Evolutionary conservation across 2,888 invertebrate species (phyloP), one percentile per base, ranked within the genome.

Genomic region (Buathra laborator): DNA sequence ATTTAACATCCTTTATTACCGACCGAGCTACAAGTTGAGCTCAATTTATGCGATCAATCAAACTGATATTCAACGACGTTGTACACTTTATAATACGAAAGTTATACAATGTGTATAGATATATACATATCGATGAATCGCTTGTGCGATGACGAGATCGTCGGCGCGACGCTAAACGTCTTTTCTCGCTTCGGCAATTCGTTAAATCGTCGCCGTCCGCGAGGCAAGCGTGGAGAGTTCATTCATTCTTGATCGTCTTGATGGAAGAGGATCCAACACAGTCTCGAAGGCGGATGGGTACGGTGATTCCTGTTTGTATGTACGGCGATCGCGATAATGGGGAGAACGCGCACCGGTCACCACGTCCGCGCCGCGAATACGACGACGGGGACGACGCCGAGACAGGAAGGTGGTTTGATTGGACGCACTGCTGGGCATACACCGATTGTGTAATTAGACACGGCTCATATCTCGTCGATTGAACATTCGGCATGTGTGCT

Each of bases 401-500:
- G 89, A 91, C 91, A 91, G 91, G 91, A 91, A 89, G 91, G 87
- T 86, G 89, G 86, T 90, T 91, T 89, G 91, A 91, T 92, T 90
- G 91, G 90, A 88, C 88, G 90, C 88, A 88, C 89, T 88, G 86
- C 66, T 82, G 81, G 67, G 70, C 59, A 81, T 67, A 77, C 83
- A 87, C 89, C 90, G 90, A 91, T 92, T 90, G 89, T 87, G 92
- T 92, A 93, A 93, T 93, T 93, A 92, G 93, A 92, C 92, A 93
- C 92, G 92, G 90, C 92, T 93, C 93, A 92, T 92, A 92, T 93
- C 91, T 91, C 90, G 87, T 90, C 89, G 90, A 91, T 91, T 81
- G 78, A 81, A 81, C 81, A 81, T 78, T 81, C 29, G 68, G 74
- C 77, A 78, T 81, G 78, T 85, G 70, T 75, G n/a, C 32, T 59